Evolutionary conservation across 2,113 vertebrate genomes (phyloP).

Genomic region (Tiliqua scincoides): DNA sequence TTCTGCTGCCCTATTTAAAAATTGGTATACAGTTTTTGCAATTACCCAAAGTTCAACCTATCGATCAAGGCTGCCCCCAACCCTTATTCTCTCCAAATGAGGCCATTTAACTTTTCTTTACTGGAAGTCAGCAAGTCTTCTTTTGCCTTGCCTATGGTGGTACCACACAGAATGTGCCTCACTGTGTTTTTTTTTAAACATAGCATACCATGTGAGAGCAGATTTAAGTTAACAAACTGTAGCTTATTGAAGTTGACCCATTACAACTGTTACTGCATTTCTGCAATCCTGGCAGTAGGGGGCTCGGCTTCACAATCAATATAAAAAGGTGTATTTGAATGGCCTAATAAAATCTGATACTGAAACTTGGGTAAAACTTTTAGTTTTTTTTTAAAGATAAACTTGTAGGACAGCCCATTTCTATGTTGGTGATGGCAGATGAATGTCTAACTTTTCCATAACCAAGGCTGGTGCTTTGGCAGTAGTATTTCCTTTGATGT

Average conservation of each 20-base stretch:
- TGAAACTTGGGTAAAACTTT: background rate
- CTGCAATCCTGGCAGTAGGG: slow-evolving; percentile 64
- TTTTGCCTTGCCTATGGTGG: background rate
- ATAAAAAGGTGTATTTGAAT: background rate
- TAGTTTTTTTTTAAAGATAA: background rate
- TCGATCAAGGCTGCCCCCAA: background rate
- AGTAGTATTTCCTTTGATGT: background rate
- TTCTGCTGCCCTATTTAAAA: background rate
- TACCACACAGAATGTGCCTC: background rate
- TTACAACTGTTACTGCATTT: slow-evolving; percentile 58
- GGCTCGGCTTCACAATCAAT: slow-evolving; percentile 60
- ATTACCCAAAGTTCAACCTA: background rate
- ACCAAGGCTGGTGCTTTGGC: background rate
- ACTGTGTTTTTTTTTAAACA: too few relatives aligned
- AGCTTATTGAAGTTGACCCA: background rate
- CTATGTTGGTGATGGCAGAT: background rate
- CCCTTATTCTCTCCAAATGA: background rate
- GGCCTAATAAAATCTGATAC: background rate
- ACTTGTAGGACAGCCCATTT: background rate
- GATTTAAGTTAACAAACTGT: background rate
- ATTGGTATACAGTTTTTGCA: background rate
- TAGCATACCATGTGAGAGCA: background rate
- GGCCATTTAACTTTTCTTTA: too few relatives aligned
- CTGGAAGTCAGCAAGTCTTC: background rate
- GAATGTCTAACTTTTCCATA: background rate